These are phyloP conservation scores for Bubo blakistoni DNA, from an alignment of 2,113 vertebrate species.

Conservation along the genomic window DNA sequence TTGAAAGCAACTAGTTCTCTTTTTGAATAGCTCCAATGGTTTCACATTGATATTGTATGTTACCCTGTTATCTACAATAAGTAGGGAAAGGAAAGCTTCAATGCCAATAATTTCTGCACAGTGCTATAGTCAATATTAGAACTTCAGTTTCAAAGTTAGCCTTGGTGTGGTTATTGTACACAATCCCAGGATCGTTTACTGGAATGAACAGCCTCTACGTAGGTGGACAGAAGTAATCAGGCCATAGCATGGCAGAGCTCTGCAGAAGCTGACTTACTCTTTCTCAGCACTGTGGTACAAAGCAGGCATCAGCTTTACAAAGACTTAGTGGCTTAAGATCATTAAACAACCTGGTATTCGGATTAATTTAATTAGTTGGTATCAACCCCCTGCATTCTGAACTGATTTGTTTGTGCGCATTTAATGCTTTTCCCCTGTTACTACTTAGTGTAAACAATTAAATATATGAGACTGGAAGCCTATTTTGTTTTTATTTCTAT, in stretches of 20 bases:
- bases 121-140: not conserved
- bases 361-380: not conserved
- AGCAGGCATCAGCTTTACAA: not conserved
- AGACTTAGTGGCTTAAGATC: not conserved
- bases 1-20: not conserved
- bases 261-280: not conserved
- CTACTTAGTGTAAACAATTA: not conserved
- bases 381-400: not conserved
- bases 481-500: not conserved
- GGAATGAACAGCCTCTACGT: not conserved
- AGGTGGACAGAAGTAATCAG: not conserved
- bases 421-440: not conserved
- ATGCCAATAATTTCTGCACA: not conserved
- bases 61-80: not conserved
- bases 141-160: not conserved
- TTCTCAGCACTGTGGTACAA: not conserved
- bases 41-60: rapidly evolving
- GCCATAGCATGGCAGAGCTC: not conserved
- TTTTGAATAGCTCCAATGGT: not conserved
- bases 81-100: not conserved
- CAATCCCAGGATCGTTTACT: not conserved
- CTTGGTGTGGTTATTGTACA: not conserved
- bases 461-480: not conserved
- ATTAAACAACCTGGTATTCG: not conserved
- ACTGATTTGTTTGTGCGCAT: not conserved